Conservation (phyloP, 2,797 vertebrate species). For the Potorous gilbertii region DNA sequence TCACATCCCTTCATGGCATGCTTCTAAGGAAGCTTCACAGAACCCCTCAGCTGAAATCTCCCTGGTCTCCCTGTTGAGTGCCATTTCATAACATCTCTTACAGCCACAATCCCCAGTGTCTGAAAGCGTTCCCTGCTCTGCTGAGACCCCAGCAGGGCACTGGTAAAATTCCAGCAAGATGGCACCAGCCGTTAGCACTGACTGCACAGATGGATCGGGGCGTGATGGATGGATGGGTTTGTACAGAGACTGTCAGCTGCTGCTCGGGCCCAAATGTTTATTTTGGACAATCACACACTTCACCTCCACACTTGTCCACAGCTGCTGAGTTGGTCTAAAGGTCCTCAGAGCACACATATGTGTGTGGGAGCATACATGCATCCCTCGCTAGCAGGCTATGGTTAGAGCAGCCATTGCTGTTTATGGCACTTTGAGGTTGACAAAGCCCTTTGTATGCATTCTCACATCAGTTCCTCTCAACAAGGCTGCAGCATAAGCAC, state of each 20-base stretch:
- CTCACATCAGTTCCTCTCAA: neutral
- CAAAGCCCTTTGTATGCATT: neutral
- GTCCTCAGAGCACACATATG: neutral
- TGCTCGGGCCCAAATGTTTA: conserved; percentile 69
- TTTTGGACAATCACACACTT: conserved; percentile 58
- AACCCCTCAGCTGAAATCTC: neutral
- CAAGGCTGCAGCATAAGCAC: neutral
- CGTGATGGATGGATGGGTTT: conserved; percentile 53
- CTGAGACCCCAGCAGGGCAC: neutral
- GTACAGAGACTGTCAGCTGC: conserved; percentile 38
- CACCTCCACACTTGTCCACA: conserved; percentile 62
- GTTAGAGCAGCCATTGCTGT: neutral
- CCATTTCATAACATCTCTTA: neutral
- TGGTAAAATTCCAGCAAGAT: neutral
- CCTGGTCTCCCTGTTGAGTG: neutral
- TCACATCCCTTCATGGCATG: neutral
- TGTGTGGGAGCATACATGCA: neutral
- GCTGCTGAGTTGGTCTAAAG: neutral
- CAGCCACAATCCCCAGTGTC: neutral
- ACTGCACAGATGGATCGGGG: conserved; percentile 49
- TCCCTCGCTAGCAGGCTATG: neutral
- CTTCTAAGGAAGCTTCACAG: neutral
- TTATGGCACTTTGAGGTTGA: neutral
- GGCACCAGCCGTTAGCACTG: neutral
- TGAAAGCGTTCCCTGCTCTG: conserved; percentile 2